A percentile compares a stretch with the other conserved stretches of the same genome.
Conservation (phyloP, 2,888 invertebrate genomes). For the Hetaerina titia region DNA sequence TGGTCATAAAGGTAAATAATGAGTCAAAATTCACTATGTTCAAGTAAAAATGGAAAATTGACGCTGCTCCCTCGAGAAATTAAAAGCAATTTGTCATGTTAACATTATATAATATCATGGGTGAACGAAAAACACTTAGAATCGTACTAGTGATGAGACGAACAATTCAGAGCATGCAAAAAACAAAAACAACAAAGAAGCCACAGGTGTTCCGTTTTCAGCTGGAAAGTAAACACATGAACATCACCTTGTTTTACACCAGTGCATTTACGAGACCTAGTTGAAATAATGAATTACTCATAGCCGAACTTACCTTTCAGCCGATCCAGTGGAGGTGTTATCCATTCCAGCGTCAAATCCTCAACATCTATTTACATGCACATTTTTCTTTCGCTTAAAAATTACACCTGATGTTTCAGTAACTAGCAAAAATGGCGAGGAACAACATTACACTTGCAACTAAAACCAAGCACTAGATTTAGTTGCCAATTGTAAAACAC, state of each 20-base stretch:
- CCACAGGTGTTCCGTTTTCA: constrained; percentile 66
- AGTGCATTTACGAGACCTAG: not conserved
- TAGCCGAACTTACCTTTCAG: constrained; percentile 72
- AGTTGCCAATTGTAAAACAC: constrained; percentile 70
- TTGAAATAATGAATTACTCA: not conserved
- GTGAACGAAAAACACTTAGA: not conserved
- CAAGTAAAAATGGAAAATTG: not conserved
- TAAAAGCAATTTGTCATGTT: not conserved
- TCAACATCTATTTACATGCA: constrained; percentile 69
- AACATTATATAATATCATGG: not conserved
- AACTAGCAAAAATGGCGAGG: constrained; percentile 65
- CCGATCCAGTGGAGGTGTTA: constrained; percentile 72
- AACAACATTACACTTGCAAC: constrained; percentile 62
- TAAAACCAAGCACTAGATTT: constrained; percentile 70
- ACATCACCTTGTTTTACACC: constrained; percentile 10
- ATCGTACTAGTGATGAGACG: not conserved
- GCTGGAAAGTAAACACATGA: constrained; percentile 60
- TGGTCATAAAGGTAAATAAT: not conserved
- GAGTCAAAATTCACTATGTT: not conserved
- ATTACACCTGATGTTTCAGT: constrained; percentile 70
- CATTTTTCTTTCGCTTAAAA: constrained; percentile 70
- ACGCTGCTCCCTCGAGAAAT: not conserved
- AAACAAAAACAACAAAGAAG: constrained; percentile 56
- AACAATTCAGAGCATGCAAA: not conserved
- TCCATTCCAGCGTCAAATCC: constrained; percentile 71